Evolutionary conservation across 2,797 vertebrate genomes (phyloP).

Genomic region (Cygnus olor): DNA sequence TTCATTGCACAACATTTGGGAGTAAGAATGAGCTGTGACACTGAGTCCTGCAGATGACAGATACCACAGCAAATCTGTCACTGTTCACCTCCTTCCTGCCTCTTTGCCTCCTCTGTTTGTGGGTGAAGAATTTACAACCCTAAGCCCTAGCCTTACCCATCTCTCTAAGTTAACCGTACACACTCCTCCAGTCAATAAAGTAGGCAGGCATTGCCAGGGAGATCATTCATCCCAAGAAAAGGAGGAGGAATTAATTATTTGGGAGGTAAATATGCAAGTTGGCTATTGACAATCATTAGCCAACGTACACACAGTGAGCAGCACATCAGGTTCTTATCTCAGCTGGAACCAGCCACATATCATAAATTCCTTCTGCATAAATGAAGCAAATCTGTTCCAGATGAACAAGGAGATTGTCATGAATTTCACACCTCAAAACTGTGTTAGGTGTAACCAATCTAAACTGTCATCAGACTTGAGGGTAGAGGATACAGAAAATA

Average conservation of each 20-base stretch:
- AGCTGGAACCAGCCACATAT: not conserved
- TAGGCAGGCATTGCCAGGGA: not conserved
- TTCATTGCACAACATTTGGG: not conserved
- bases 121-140: not conserved
- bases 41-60: not conserved
- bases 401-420: not conserved
- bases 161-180: not conserved
- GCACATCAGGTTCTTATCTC: not conserved
- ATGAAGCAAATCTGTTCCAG: not conserved
- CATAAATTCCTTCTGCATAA: not conserved
- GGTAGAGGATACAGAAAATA: not conserved
- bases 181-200: accelerated
- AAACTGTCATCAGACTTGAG: not conserved
- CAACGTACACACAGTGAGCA: not conserved
- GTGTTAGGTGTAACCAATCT: not conserved
- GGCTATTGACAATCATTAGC: not conserved
- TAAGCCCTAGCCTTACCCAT: not conserved
- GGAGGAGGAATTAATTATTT: not conserved
- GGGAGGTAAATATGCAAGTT: not conserved
- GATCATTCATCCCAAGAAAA: not conserved
- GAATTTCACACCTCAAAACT: not conserved
- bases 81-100: not conserved
- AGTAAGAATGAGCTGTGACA: not conserved
- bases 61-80: not conserved
- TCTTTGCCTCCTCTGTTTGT: not conserved